A percentile compares a stretch with the other conserved stretches of the same genome.
Conservation (phyloP, 2,797 vertebrate species). For the Paramormyrops hopkinsi region DNA sequence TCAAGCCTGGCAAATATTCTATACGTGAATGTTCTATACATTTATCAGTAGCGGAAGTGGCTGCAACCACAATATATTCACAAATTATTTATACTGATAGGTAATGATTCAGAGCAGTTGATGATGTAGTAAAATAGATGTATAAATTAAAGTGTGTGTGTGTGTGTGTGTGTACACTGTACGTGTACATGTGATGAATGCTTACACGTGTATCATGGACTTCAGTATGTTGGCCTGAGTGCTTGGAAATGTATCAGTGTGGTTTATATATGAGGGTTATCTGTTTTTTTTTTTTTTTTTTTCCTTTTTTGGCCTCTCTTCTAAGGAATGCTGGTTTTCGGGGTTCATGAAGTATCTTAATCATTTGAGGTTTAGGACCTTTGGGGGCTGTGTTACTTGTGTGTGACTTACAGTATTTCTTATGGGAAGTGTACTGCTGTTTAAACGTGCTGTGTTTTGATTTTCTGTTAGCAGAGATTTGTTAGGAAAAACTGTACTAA, state of each 20-base stretch:
- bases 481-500: not conserved
- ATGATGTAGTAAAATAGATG: conserved; percentile 28
- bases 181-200: not conserved
- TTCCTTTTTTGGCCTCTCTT: not conserved
- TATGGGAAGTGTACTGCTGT: conserved; percentile 62
- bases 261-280: not conserved
- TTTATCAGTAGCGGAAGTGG: conserved; percentile 33
- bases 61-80: conserved; percentile 38
- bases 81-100: conserved; percentile 42
- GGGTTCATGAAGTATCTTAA: not conserved
- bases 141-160: not conserved
- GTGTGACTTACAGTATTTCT: conserved; percentile 49
- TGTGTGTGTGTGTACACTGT: not conserved
- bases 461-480: conserved; percentile 43
- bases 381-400: conserved; percentile 56
- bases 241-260: not conserved
- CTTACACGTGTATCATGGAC: not conserved
- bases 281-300: not conserved
- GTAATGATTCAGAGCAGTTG: conserved; percentile 42
- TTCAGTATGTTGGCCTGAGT: not conserved
- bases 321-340: not conserved
- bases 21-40: conserved; percentile 38
- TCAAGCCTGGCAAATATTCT: conserved; percentile 47
- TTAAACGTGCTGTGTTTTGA: conserved; percentile 60
- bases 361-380: conserved; percentile 21